Conservation (phyloP, 1,140 invertebrate species). For the Drosophila saltans region DNA sequence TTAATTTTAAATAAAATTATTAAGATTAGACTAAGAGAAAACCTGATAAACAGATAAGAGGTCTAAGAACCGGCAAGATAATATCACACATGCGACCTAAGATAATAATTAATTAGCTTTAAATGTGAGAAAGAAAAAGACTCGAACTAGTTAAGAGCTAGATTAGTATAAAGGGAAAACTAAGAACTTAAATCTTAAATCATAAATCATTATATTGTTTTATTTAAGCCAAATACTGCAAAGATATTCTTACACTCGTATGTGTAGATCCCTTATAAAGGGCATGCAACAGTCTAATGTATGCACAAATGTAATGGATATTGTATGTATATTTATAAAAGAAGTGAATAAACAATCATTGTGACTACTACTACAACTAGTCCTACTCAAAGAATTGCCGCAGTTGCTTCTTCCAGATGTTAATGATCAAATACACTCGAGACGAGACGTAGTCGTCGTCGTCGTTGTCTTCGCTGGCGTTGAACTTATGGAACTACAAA, state of each 20-base stretch:
- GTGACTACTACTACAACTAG: slow-evolving; percentile 23
- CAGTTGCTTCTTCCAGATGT: slow-evolving; percentile 34
- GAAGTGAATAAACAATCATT: slow-evolving; percentile 16
- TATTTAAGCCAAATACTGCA: neutral
- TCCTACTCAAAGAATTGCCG: slow-evolving; percentile 28
- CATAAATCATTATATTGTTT: slow-evolving; percentile 2
- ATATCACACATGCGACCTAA: too few relatives aligned
- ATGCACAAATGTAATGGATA: neutral
- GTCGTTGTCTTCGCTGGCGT: neutral
- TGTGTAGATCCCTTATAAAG: neutral
- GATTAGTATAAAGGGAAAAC: neutral
- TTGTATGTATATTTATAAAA: neutral
- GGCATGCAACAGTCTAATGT: neutral
- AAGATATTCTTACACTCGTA: neutral
- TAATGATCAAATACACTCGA: slow-evolving; percentile 66
- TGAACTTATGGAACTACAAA: too few relatives aligned
- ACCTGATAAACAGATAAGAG: too few relatives aligned
- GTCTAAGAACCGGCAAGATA: too few relatives aligned
- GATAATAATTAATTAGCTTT: too few relatives aligned
- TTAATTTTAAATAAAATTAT: too few relatives aligned
- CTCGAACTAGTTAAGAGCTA: neutral
- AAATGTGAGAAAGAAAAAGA: too few relatives aligned
- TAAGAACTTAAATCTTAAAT: neutral
- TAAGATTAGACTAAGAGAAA: too few relatives aligned
- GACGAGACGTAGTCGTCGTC: slow-evolving; percentile 4